A percentile compares a stretch with the other conserved stretches of the same genome.
Evolutionary conservation across 2,113 vertebrate genomes (phyloP).

Genomic region (Otolemur garnettii): DNA sequence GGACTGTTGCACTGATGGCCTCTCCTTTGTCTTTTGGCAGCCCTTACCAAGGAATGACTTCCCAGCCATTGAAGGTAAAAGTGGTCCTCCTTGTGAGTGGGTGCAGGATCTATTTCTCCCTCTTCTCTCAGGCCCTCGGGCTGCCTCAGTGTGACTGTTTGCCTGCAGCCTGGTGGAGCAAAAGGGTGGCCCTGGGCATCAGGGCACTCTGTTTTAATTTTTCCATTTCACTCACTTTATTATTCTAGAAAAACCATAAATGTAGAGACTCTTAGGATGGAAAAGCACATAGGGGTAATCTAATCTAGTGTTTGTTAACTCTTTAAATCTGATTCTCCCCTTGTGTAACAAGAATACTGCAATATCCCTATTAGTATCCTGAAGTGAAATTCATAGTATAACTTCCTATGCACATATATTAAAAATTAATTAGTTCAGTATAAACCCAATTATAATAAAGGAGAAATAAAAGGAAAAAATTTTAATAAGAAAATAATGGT

Average conservation of each 20-base stretch:
- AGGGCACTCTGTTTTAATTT: not conserved
- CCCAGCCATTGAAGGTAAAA: slow-evolving; percentile 93
- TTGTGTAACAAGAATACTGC: not conserved
- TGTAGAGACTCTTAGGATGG: not conserved
- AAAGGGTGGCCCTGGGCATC: fast-evolving
- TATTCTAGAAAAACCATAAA: not conserved
- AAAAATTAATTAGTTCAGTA: not conserved
- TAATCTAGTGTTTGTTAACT: not conserved
- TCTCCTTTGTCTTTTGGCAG: slow-evolving; percentile 85
- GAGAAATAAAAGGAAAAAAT: not conserved
- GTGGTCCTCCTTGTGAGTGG: not conserved
- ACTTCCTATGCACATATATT: not conserved
- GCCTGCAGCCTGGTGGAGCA: not conserved
- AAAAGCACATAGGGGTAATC: not conserved
- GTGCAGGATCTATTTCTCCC: not conserved
- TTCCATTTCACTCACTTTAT: not conserved
- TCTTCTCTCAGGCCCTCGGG: not conserved
- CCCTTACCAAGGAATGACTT: slow-evolving; percentile 88
- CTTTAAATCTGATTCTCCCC: not conserved
- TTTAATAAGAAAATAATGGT: not conserved
- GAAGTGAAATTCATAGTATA: not conserved
- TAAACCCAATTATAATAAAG: not conserved
- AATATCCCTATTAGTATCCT: not conserved
- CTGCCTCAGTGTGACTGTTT: too few species aligned
- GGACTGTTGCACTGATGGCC: not conserved